Evolutionary conservation across 2,888 invertebrate genomes (phyloP).

Genomic region (Troilus luridus): DNA sequence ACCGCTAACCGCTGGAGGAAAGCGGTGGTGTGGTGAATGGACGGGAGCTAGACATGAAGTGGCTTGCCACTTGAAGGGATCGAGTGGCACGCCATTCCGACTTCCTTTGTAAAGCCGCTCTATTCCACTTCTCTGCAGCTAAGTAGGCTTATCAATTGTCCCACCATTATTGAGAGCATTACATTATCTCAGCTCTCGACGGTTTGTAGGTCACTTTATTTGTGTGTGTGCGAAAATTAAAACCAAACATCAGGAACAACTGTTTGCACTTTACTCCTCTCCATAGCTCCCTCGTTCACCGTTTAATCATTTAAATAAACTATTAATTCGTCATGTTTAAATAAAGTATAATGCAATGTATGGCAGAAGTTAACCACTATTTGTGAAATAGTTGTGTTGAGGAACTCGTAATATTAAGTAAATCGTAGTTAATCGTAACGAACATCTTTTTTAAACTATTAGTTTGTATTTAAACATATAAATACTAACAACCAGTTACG

Average conservation of each 20-base stretch:
- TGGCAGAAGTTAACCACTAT: neutral
- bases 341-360: neutral
- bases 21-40: constrained; percentile 12
- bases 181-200: neutral
- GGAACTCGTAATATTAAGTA: too few relatives aligned
- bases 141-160: neutral
- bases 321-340: neutral
- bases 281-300: neutral
- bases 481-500: too few relatives aligned
- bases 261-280: neutral
- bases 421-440: too few relatives aligned
- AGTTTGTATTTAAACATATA: too few relatives aligned
- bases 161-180: neutral
- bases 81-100: constrained; percentile 22
- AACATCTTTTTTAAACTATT: too few relatives aligned
- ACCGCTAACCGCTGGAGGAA: neutral
- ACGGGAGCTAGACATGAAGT: neutral
- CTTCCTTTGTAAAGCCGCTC: constrained; percentile 2
- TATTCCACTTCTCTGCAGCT: neutral
- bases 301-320: neutral
- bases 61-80: neutral
- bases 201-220: neutral
- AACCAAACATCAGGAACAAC: neutral
- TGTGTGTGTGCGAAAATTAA: neutral
- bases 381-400: too few relatives aligned